Evolutionary conservation across 2,888 invertebrate genomes (phyloP), one percentile per base, ranked within the genome.

Genomic region (Platerodrilus igneus): DNA sequence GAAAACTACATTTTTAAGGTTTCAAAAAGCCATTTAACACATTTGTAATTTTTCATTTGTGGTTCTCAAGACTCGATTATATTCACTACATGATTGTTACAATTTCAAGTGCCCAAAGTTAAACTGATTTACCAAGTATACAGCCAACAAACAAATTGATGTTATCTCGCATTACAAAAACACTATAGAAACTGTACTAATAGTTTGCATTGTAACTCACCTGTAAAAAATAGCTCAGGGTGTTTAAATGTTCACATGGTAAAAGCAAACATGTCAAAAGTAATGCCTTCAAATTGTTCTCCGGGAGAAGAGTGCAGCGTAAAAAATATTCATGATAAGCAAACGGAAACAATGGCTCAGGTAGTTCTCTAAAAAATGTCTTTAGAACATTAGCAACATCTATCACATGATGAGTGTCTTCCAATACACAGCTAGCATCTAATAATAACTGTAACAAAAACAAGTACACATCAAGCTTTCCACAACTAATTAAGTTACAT

Each of bases 361-460:
- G 90, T 34, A 93, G 69, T 63, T 86, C 83, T 41, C 92, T 74
- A 45, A 93, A 78, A 64, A 91, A 93, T 29, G 83, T 78, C 64
- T 93, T 93, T 14, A 93, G 70, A 17, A 91, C 79, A 62, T 83
- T 86, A 1, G 91, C 89, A 9, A 91, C 81, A 68, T 94, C 93
- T 52, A 88, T 80, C 1, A 86, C 84, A 58, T 86, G 80, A 61
- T 86, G 81, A 2, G 79, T 79, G 32, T 79, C 78, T 9, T 79
- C 78, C 31, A 90, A 72, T 34, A 72, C 73, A 32, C 79, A 79
- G 4, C 87, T 87, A 27, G 76, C 77, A 60, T 90, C 88, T 40
- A 90, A 64, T 42, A 76, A 69, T 54, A 76, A 67, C 83, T 84
- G 66, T 41, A 71, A 45, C 17, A n/a, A 7, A 5, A 8, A 3